These are phyloP conservation scores for Coreius guichenoti DNA, from an alignment of 2,797 vertebrate species.

Conservation along the genomic window DNA sequence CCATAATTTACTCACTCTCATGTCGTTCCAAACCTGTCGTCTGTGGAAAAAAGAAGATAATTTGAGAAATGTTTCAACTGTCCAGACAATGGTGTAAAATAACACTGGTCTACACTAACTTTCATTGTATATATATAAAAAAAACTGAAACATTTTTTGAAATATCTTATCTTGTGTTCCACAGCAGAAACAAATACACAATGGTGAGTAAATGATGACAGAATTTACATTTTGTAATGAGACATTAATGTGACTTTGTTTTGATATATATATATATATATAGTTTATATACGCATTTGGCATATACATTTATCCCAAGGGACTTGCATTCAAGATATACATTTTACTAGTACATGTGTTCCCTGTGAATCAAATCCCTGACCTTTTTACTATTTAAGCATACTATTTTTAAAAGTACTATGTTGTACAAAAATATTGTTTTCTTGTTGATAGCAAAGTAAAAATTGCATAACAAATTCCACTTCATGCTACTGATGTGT, in stretches of 20 bases:
- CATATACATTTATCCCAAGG: not conserved
- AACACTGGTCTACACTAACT: not conserved
- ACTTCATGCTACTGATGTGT: not conserved
- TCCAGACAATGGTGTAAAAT: not conserved
- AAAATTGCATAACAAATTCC: not conserved
- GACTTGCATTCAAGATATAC: not conserved
- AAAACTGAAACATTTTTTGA: not conserved
- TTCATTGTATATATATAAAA: not conserved
- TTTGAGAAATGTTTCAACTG: conserved; percentile 14
- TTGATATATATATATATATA: too few species aligned
- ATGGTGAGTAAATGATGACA: not conserved
- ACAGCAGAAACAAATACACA: not conserved
- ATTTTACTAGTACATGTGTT: too few species aligned
- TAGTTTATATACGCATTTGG: not conserved
- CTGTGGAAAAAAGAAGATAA: conserved; percentile 16
- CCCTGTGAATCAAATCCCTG: not conserved
- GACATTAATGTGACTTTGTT: not conserved
- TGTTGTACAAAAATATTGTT: not conserved
- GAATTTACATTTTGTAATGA: not conserved
- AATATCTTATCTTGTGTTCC: not conserved
- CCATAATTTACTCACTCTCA: conserved; percentile 38
- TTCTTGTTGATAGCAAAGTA: not conserved
- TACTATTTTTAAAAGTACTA: not conserved
- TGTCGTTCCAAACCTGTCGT: conserved; percentile 33
- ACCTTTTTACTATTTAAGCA: not conserved